Evolutionary conservation across 2,797 vertebrate genomes (phyloP), one percentile per base, ranked within the genome.

Genomic region (Gallinago stenura): DNA sequence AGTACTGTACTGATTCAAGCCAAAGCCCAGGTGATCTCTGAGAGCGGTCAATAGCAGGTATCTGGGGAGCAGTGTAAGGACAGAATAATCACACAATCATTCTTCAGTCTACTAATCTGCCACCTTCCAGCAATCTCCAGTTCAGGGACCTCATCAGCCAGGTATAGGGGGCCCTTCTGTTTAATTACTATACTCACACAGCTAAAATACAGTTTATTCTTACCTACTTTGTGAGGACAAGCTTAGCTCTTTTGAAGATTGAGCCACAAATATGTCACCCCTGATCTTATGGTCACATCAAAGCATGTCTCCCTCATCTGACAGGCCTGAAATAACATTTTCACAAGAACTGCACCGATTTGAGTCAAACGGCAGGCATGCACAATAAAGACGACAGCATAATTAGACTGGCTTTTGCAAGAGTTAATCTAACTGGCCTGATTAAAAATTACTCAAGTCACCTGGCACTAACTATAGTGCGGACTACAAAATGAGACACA

Each of bases 251-350:
- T 83, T 48, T 48, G 46, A 86, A 46, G 41, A 76, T 20, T 89
- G 58, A 91, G 70, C 51, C 58, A 86, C 39, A 78, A 75, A 87
- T 78, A 21, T 51, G 88, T 70, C 86, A 95, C 25, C 50, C 2
- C 2, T 20, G 61, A 89, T 82, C 90, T 84, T n/a, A 82, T 58
- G 89, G 84, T 83, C 83, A 93, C 62, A 93, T 69, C 85, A 95
- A 85, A 95, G 80, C 56, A 84, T 43, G 58, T 35, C 51, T 61
- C 54, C 75, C 54, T 72, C 65, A 70, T 79, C 28, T 87, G 86
- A 90, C 85, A 94, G 83, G 78, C 73, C 93, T 95, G 90, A 90
- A 95, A 95, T 82, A 92, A 76, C 61, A 82, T 90, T 93, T 95
- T 89, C 77, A 82, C 35, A 76, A 92, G 73, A 81, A 62, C 33